These are phyloP conservation scores for Psammodynastes pulverulentus DNA, from an alignment of 2,113 vertebrate genomes.

Conservation along the genomic window DNA sequence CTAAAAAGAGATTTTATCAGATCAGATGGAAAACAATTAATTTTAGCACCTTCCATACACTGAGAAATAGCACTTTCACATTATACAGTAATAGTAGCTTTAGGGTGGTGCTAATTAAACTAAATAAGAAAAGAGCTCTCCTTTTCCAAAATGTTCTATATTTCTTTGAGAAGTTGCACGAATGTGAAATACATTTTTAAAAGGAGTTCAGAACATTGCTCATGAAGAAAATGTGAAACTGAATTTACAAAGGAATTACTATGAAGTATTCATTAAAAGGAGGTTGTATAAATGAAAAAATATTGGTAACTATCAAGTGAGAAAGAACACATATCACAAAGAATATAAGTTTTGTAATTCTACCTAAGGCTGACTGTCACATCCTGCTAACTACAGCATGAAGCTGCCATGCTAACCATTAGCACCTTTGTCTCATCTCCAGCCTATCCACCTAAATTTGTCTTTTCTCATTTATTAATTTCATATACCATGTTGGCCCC, in stretches of 20 bases:
- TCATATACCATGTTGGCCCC: background rate
- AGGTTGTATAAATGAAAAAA: background rate
- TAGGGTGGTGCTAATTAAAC: conserved; percentile 16
- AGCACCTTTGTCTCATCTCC: background rate
- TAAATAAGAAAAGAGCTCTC: background rate
- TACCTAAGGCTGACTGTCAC: background rate
- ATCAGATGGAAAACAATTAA: conserved; percentile 11
- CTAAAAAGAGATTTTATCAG: background rate
- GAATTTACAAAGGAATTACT: background rate
- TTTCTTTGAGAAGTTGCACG: background rate
- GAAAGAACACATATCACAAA: background rate
- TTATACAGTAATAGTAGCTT: background rate
- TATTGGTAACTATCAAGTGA: background rate
- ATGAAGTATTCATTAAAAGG: background rate
- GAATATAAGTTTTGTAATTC: background rate
- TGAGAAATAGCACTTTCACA: conserved; percentile 17
- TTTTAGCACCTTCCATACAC: background rate
- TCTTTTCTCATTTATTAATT: background rate
- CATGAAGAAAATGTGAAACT: background rate
- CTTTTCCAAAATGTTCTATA: background rate
- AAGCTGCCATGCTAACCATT: background rate
- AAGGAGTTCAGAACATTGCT: background rate
- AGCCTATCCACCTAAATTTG: background rate
- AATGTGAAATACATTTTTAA: background rate
- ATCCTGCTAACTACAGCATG: background rate